Base-by-base conservation (phyloP, 1,140 invertebrate genomes). In the Microplitis mediator region DNA sequence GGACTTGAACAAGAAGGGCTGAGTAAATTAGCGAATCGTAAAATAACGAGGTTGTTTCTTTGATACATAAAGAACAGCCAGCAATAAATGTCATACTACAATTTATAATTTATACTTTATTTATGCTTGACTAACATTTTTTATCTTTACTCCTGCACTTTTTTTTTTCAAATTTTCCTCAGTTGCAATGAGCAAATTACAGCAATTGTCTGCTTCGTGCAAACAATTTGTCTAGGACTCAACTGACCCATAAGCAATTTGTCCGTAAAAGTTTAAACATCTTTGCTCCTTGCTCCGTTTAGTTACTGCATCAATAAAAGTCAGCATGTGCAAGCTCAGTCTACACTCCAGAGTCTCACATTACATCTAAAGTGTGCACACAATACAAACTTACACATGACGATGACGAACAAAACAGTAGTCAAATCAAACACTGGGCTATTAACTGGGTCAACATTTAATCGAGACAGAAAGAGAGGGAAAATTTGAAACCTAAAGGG, bases 341-440 rank as follows among this genome's bases (percentile, higher is more conserved):
- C 8, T 45, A 11, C 39, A 23, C 23, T 61, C 8, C 9, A 32
- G 16, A 31, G 60, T 61, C 16, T 64, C 62, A 36, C 62, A 34
- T 64, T 64, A 64, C 62, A 64, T 14, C 62, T 64, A 6, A 64
- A 23, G 13, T 6, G 32, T n/a, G 4, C 23, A 62, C 60, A 11
- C 60, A 23, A 9, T n/a, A 51, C 13, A 51, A 51, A 2, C 23
- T 23, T 23, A 23, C 23, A 23, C 45, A 9, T n/a, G 45, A 9
- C 45, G 8, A 51, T 51, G 13, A 34, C 5, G 62, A 64, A 64
- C 62, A 79, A 80, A 45, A 45, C 80, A 83, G 82, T 81, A 83
- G 81, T 83, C 82, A 82, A 83, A 83, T 82, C 81, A 83, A 83
- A 83, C 80, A 83, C 58, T 73, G 73, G 69, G 82, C 82, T 83